A percentile compares a stretch with the other conserved stretches of the same genome.
Conservation (phyloP, 1,140 invertebrate species). For the Zaprionus nigranus region DNA sequence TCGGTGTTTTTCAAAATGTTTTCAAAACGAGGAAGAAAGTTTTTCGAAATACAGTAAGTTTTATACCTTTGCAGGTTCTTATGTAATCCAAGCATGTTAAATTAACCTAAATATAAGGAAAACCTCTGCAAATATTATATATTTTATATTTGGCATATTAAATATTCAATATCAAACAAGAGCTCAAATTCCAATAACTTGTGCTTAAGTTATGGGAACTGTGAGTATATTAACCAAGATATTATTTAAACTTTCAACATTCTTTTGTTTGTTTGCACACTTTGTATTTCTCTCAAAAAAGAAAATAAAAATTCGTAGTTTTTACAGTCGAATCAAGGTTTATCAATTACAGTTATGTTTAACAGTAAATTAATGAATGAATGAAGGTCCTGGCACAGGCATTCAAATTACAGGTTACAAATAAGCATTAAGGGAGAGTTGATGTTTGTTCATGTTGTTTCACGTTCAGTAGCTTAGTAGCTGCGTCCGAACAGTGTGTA, state of each 20-base stretch:
- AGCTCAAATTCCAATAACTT: no score
- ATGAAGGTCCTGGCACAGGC: conserved; percentile 33
- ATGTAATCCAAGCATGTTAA: no score
- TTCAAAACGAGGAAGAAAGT: no score
- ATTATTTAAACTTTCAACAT: not conserved
- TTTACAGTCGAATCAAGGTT: conserved; percentile 8
- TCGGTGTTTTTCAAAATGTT: no score
- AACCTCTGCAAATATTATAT: no score
- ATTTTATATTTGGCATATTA: no score
- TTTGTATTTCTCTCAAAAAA: conserved; percentile 18
- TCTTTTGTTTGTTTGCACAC: not conserved
- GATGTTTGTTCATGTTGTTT: not conserved
- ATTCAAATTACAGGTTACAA: conserved; percentile 39
- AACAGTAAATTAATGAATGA: conserved; percentile 12
- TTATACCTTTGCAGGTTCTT: no score
- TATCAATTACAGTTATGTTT: conserved; percentile 7
- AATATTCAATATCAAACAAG: no score
- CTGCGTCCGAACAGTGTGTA: conserved; percentile 98
- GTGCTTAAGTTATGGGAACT: no score
- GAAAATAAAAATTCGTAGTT: conserved; percentile 19
- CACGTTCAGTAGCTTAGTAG: conserved; percentile 88
- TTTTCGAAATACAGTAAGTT: no score
- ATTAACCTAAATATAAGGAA: no score
- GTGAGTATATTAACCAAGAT: no score
- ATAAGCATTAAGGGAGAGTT: not conserved